Evolutionary conservation across 2,113 vertebrate species (phyloP).

Genomic region (Anguilla japonica): DNA sequence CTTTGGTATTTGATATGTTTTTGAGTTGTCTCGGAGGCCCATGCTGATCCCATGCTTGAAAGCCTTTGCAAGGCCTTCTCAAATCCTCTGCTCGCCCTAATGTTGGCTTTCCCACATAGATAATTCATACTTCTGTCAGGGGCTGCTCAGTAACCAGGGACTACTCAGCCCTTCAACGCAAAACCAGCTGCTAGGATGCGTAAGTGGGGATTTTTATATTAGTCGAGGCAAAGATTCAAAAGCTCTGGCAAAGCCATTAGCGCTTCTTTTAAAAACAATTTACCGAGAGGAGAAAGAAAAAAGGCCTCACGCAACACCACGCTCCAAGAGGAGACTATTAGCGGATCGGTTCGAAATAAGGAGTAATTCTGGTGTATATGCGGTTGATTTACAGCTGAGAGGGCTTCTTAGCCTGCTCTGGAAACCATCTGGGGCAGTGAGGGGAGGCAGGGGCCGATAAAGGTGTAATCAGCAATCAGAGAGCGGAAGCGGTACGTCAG

Average conservation of each 20-base stretch:
- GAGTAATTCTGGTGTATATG: slow-evolving; percentile 50
- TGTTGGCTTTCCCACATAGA: slow-evolving; percentile 24
- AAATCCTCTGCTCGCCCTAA: slow-evolving; percentile 8
- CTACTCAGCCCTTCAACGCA: slow-evolving; percentile 44
- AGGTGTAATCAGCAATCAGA: slow-evolving; percentile 68
- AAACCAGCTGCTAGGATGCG: slow-evolving; percentile 56
- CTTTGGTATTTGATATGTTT: slow-evolving; percentile 31
- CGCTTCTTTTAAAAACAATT: slow-evolving; percentile 58
- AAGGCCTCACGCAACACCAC: slow-evolving; percentile 42
- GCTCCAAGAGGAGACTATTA: slow-evolving; percentile 50
- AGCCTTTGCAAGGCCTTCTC: slow-evolving; percentile 36
- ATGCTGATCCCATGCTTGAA: slow-evolving; percentile 21
- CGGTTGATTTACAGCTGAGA: slow-evolving; percentile 60
- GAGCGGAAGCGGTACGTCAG: slow-evolving; percentile 61
- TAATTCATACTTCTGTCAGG: slow-evolving; percentile 40
- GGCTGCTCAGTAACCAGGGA: slow-evolving; percentile 42
- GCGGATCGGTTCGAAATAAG: slow-evolving; percentile 37
- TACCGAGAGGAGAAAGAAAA: slow-evolving; percentile 17
- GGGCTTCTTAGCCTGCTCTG: slow-evolving; percentile 49
- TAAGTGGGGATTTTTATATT: slow-evolving; percentile 61
- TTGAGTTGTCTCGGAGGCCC: slow-evolving; percentile 27
- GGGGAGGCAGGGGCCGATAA: slow-evolving; percentile 32
- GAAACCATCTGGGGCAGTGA: slow-evolving; percentile 46
- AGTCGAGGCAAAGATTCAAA: slow-evolving; percentile 48
- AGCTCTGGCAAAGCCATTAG: slow-evolving; percentile 64